Evolutionary conservation across 2,113 vertebrate species (phyloP).

Genomic region (Salvelinus fontinalis): DNA sequence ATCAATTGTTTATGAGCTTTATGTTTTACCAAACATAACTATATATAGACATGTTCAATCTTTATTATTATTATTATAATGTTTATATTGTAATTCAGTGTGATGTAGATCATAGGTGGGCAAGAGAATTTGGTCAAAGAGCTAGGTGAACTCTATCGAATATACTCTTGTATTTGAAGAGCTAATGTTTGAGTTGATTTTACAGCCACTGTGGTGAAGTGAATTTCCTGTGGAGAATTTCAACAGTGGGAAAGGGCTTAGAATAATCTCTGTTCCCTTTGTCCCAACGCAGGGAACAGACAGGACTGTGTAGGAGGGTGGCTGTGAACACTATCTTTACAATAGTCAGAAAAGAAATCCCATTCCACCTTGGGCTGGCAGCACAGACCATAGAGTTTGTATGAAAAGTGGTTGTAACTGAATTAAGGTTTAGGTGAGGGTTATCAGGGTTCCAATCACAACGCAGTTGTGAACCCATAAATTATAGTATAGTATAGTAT

Average conservation of each 20-base stretch:
- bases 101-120: background rate
- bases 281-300: background rate
- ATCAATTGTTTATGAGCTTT: background rate
- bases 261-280: slow-evolving; percentile 6
- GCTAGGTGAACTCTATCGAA: background rate
- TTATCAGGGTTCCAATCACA: too few species aligned
- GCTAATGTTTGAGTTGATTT: slow-evolving; percentile 1
- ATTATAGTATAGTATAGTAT: too few species aligned
- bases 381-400: too few species aligned
- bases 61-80: background rate
- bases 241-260: background rate
- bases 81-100: background rate
- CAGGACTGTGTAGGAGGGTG: too few species aligned
- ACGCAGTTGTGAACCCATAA: background rate
- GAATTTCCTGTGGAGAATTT: background rate
- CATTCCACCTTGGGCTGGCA: too few species aligned
- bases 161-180: slow-evolving; percentile 1
- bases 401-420: too few species aligned
- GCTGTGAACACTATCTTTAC: too few species aligned
- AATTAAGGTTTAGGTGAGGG: too few species aligned
- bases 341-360: too few species aligned
- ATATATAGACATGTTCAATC: background rate
- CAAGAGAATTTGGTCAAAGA: background rate
- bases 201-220: slow-evolving; percentile 14
- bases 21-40: background rate